phyloP scores from a whole-genome alignment of 2,113 vertebrate genomes.

The Tragelaphus imberbis region DNA sequence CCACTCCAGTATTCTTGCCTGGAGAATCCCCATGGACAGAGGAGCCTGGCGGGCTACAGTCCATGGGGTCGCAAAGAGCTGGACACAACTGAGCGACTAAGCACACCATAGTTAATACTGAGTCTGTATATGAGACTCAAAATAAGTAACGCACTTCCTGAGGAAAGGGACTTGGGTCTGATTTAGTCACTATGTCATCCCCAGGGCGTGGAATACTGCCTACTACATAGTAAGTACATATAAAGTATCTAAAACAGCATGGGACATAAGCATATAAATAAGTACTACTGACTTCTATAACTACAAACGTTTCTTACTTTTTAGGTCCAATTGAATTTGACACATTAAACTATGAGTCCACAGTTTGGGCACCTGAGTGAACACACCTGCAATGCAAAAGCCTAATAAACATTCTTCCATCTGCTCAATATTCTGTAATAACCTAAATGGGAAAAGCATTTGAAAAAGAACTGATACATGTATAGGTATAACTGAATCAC shows the following conservation, averaged over 20 bases:
- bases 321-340: not conserved
- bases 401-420: not conserved
- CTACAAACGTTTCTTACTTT: not conserved
- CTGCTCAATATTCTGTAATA: not conserved
- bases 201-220: not conserved
- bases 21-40: not conserved
- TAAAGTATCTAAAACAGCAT: not conserved
- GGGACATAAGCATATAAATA: not conserved
- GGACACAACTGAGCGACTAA: not conserved
- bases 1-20: not conserved
- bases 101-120: not conserved
- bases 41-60: not conserved
- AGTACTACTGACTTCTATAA: fast-evolving
- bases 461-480: not conserved
- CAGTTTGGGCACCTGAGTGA: not conserved
- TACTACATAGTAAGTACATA: not conserved
- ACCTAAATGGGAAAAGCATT: not conserved
- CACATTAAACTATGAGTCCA: not conserved
- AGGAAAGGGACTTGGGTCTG: not conserved
- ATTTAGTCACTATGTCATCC: not conserved
- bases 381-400: not conserved
- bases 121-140: not conserved
- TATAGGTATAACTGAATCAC: not conserved
- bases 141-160: not conserved
- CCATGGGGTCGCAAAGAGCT: not conserved